These are phyloP conservation scores for Stichopus chloronotus DNA, from an alignment of 35 echinoderm and acorn worm species.

Conservation along the genomic window DNA sequence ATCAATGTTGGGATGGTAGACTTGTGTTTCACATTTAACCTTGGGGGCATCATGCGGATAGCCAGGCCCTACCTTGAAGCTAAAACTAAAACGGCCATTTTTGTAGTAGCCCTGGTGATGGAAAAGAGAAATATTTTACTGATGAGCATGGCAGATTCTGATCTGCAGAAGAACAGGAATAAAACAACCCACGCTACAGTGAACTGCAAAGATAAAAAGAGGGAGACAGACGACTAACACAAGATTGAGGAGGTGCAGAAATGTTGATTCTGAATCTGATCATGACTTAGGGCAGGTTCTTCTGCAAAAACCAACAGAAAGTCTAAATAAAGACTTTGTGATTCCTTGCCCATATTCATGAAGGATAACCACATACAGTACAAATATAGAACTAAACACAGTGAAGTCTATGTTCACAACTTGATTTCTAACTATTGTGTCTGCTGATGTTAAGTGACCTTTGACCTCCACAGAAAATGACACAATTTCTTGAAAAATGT, in stretches of 20 bases:
- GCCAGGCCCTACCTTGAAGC: slow-evolving; percentile 95
- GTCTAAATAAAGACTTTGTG: too few species aligned
- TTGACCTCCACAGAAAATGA: too few species aligned
- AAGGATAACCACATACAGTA: too few species aligned
- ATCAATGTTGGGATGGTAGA: slow-evolving; percentile 99
- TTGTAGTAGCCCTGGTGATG: slow-evolving; percentile 92
- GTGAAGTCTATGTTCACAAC: too few species aligned
- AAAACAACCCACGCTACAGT: not conserved
- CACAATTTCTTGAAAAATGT: too few species aligned
- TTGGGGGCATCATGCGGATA: slow-evolving; percentile 98
- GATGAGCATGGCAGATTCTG: not conserved
- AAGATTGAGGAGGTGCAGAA: not conserved
- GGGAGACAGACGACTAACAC: not conserved
- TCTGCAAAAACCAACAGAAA: too few species aligned
- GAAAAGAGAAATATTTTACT: slow-evolving; percentile 8
- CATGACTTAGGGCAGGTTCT: too few species aligned
- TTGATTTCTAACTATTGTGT: too few species aligned
- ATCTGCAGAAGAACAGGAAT: not conserved
- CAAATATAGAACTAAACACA: too few species aligned
- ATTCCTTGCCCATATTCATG: too few species aligned
- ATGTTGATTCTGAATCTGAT: too few species aligned
- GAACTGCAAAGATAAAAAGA: not conserved
- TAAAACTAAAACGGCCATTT: slow-evolving; percentile 98
- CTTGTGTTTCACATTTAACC: slow-evolving; percentile 99
- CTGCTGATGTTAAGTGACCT: too few species aligned